phyloP scores from a whole-genome alignment of 2,113 vertebrate species.

The Myrmecobius fasciatus region DNA sequence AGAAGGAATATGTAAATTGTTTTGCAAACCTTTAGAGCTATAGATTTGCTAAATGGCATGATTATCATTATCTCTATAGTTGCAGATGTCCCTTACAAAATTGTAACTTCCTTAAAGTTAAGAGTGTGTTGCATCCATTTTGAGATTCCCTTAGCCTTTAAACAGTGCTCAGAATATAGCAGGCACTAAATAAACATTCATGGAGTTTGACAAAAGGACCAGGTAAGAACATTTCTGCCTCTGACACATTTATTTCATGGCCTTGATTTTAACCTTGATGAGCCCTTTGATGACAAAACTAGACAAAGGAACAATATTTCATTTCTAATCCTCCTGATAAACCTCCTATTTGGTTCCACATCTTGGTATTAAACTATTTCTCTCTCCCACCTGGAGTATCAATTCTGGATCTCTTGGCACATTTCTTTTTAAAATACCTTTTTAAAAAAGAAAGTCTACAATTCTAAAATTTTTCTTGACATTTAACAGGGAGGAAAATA shows the following conservation, averaged over 20 bases:
- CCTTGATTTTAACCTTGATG: not conserved
- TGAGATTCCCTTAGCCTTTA: not conserved
- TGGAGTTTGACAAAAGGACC: not conserved
- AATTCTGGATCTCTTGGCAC: not conserved
- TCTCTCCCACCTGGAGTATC: not conserved
- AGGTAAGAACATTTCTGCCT: not conserved
- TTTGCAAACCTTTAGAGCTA: not conserved
- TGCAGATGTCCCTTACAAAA: not conserved
- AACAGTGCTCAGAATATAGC: not conserved
- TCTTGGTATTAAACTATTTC: not conserved
- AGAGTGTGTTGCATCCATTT: not conserved
- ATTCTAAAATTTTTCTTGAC: no score
- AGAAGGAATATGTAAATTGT: not conserved
- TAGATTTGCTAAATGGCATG: not conserved
- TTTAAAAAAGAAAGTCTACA: no score
- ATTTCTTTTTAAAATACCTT: not conserved
- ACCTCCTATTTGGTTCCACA: not conserved
- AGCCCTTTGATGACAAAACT: not conserved
- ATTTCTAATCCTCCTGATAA: not conserved
- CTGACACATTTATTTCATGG: not conserved
- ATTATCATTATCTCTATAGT: not conserved
- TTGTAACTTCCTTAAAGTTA: not conserved
- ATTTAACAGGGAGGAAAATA: no score
- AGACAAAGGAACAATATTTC: not conserved
- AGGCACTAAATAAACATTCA: not conserved